A percentile compares a stretch with the other conserved stretches of the same genome.
These are phyloP conservation scores for Lithodes maja DNA, from an alignment of 2,888 invertebrate genomes.

Conservation along the genomic window DNA sequence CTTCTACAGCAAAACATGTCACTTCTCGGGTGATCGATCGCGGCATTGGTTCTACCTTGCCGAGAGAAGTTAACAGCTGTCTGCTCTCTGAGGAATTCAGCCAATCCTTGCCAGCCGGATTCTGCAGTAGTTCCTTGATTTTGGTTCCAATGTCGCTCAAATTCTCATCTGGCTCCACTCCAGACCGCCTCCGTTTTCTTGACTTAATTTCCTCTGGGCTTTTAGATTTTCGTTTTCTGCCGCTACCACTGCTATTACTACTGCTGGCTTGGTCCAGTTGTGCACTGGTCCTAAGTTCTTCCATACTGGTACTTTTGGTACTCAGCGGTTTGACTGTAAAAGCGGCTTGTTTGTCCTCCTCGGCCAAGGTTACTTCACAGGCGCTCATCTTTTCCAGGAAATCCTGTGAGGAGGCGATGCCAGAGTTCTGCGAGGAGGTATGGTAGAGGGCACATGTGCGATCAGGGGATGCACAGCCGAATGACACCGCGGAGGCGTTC, in stretches of 20 bases:
- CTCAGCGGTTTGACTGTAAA: background rate
- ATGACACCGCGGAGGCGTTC: conserved; percentile 14
- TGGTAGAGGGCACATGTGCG: background rate
- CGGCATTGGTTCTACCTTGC: background rate
- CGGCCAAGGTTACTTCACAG: background rate
- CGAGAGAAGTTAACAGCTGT: background rate
- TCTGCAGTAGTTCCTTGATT: conserved; percentile 1
- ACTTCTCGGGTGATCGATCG: background rate
- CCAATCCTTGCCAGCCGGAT: conserved; percentile 20
- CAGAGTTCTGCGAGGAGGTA: conserved; percentile 40
- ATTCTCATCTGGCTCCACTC: background rate
- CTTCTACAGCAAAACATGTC: background rate
- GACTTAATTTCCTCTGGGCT: background rate
- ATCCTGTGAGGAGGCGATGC: conserved; percentile 41
- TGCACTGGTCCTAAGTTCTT: background rate
- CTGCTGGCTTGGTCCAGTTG: background rate
- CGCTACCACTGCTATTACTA: background rate
- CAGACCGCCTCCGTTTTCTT: background rate
- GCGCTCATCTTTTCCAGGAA: conserved; percentile 15
- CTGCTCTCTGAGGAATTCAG: conserved; percentile 14
- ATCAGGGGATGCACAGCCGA: background rate
- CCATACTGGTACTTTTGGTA: background rate
- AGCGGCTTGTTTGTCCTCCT: background rate
- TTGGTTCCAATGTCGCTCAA: background rate
- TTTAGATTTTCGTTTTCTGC: background rate